phyloP scores from a whole-genome alignment of 2,797 vertebrate genomes.

The Ctenosaura bakeri region DNA sequence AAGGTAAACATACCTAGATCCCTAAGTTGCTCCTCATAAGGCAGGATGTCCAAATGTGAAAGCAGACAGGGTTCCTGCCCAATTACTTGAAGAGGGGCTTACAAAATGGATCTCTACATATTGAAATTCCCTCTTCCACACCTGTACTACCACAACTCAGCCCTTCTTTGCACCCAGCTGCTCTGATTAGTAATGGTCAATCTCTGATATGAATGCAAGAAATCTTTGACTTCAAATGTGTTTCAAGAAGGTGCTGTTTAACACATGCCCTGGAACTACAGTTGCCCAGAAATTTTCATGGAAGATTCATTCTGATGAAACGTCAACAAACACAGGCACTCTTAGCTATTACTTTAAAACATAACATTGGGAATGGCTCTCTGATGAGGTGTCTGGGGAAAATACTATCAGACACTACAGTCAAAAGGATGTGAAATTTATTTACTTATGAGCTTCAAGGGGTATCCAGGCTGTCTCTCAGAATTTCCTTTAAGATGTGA shows the following conservation, averaged over 20 bases:
- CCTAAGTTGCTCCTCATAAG: too few species aligned
- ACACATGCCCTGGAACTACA: neutral
- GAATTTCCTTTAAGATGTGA: slow-evolving; percentile 12
- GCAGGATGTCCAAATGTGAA: neutral
- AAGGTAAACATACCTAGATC: too few species aligned
- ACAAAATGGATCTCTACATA: neutral
- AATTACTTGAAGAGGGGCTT: neutral
- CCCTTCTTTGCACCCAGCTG: neutral
- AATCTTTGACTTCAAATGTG: neutral
- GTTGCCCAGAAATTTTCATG: neutral
- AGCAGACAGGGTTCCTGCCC: neutral
- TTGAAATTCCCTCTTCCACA: neutral
- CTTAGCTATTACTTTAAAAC: slow-evolving; percentile 9
- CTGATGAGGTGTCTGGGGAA: neutral
- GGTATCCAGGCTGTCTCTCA: slow-evolving; percentile 4
- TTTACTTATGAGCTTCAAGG: slow-evolving; percentile 5
- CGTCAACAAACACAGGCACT: neutral
- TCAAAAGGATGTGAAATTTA: neutral
- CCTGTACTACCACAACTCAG: neutral
- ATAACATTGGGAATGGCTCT: neutral
- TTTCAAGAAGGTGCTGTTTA: too few species aligned
- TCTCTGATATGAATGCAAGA: neutral
- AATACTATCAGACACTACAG: neutral
- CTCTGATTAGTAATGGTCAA: neutral
- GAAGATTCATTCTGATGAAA: slow-evolving; percentile 1